Evolutionary conservation across 1,140 invertebrate genomes (phyloP), one percentile per base, ranked within the genome.

Genomic region (Drosophila miranda): DNA sequence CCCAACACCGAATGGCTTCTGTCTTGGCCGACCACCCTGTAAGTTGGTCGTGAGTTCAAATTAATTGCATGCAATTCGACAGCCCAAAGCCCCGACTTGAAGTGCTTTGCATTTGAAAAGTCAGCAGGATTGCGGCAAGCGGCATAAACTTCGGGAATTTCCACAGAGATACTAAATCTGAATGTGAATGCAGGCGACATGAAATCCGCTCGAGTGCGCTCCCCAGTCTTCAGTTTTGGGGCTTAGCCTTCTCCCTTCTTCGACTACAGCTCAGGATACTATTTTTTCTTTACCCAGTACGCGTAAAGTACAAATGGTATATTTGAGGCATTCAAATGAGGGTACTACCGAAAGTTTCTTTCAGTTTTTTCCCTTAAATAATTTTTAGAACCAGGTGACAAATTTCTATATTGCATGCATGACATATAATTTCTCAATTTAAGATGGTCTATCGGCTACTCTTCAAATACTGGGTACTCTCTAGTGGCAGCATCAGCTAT

Each of bases 11-110:
- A 34, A 34, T 34, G 14, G 26, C 49, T 30, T 34, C 14, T 21
- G 21, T 63, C 28, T 46, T 6, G n/a, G 30, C 7, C 60, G 26
- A 3, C 34, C 1, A 3, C 11, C 0, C 11, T 5, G 34, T 38
- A 38, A 41, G 48, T 45, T 43, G 43, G 48, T 52, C 80, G 21
- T 87, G 77, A 81, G 72, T 62, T 75, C 44, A 78, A 83, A 83
- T 86, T 86, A 89, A 89, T 87, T 84, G 81, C 55, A 70, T 81
- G 78, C 82, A 87, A 49, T 82, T 81, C 61, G 72, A 50, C 45
- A 66, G 64, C 56, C 63, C 67, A 66, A 63, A 56, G 50, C 72
- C 50, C 44, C 43, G 57, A 61, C 54, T 60, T 41, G 8, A 58
- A 49, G 55, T 57, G 75, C 57, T 86, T 83, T 86, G 80, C 80